phyloP scores from a whole-genome alignment of 2,113 vertebrate species.

The Zosterops borbonicus region DNA sequence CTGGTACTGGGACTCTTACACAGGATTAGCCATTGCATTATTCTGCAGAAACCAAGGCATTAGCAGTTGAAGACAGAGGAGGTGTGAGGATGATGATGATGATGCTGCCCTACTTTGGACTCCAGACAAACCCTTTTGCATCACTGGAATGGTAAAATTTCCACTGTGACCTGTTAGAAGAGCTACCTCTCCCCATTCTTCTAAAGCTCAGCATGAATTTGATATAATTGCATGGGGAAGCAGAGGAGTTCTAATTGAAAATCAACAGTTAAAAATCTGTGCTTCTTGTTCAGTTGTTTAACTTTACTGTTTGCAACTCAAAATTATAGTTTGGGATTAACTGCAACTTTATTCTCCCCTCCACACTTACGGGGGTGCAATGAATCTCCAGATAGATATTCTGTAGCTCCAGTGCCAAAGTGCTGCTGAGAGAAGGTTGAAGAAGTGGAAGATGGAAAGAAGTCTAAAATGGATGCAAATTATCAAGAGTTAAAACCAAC shows the following conservation, averaged over 20 bases:
- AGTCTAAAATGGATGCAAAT: not conserved
- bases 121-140: not conserved
- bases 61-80: not conserved
- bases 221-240: not conserved
- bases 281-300: not conserved
- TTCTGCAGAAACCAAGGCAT: not conserved
- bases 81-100: not conserved
- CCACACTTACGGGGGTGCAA: rapidly evolving
- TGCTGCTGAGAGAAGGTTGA: not conserved
- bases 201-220: not conserved
- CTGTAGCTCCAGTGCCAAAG: not conserved
- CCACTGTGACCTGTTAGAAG: not conserved
- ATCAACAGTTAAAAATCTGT: not conserved
- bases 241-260: not conserved
- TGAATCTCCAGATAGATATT: not conserved
- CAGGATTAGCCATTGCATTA: not conserved
- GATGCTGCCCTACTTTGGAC: not conserved
- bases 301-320: not conserved
- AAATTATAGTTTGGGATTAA: not conserved
- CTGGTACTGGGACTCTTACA: not conserved
- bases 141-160: not conserved
- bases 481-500: not conserved
- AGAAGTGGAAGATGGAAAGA: not conserved
- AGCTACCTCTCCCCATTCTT: not conserved
- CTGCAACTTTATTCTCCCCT: not conserved